Percentiles rank a stretch among this genome's conserved stretches.
Evolutionary conservation across 2,888 invertebrate species (phyloP).

Genomic region (Ichneumoninae sp.): DNA sequence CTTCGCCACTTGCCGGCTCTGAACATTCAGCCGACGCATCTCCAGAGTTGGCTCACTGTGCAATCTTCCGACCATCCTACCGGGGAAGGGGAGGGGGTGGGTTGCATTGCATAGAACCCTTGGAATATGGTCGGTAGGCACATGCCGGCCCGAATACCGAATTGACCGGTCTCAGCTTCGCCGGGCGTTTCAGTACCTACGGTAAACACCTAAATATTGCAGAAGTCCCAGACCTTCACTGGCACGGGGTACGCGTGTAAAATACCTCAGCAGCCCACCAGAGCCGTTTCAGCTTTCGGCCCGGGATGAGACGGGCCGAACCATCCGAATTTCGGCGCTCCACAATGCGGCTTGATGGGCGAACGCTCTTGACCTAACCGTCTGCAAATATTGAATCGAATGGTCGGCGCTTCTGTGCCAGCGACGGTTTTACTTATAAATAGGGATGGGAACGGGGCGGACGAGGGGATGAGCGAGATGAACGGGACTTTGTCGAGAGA

Average conservation of each 20-base stretch:
- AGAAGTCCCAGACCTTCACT: not conserved
- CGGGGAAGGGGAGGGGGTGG: not conserved
- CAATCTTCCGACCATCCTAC: not conserved
- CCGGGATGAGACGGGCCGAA: not conserved
- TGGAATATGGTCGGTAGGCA: not conserved
- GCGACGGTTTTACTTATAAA: slow-evolving; percentile 14
- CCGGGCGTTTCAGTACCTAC: not conserved
- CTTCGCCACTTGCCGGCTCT: no score
- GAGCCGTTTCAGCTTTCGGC: not conserved
- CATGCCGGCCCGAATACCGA: not conserved
- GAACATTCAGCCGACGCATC: not conserved
- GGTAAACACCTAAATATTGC: slow-evolving; percentile 10
- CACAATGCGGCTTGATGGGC: not conserved
- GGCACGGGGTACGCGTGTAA: not conserved
- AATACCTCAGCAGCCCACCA: not conserved
- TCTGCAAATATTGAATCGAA: slow-evolving; percentile 47
- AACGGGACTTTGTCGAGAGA: not conserved
- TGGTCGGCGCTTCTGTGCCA: not conserved
- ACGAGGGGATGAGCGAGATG: not conserved
- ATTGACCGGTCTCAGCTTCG: not conserved
- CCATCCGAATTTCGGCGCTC: not conserved
- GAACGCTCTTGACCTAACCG: not conserved
- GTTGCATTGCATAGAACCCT: not conserved
- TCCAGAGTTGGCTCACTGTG: not conserved
- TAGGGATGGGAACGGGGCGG: not conserved